Base-by-base conservation (phyloP, 2,113 vertebrate genomes). In the Nesoenas mayeri region DNA sequence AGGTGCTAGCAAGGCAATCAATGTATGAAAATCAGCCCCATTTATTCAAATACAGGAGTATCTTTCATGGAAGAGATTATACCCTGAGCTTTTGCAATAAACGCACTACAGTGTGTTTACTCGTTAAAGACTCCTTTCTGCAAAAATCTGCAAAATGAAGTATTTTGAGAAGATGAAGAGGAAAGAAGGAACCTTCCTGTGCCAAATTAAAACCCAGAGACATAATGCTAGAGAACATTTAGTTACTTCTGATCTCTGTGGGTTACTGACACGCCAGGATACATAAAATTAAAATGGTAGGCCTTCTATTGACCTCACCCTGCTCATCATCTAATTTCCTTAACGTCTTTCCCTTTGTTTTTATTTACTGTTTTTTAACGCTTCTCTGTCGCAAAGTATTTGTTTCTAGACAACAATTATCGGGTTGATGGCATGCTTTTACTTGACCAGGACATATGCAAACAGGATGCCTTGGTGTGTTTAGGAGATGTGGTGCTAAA, bases 141-240 rank as follows among this genome's bases (percentile, higher is more conserved):
- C 28, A 85, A 94, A 91, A 94, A 70, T 91, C 78, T 85, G 67
- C 31, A 80, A 90, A 91, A 88, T 56, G 5, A 89, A 77, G 70
- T 87, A 82, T 77, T 96, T 89, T 47, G 77, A 87, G 42, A 75
- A n/a, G 71, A 89, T 58, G n/a, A 72, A 72, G 32, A 79, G 40
- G 50, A 72, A 92, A 79, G 47, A 77, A 86, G n/a, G 40, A 64
- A 51, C 24, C 20, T 73, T 88, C 29, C 64, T 60, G 60, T 94
- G 72, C 79, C 88, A 94, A 78, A 91, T 80, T 78, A 88, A 93
- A 90, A 70, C 31, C 28, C 38, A 74, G 82, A 74, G 67, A 90
- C 48, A 70, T 92, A 83, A 92, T 48, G 67, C 75, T 90, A 86
- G 79, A 85, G 78, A 94, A 91, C 81, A 91, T 94, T 85, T 29